Evolutionary conservation across 2,113 vertebrate genomes (phyloP).

Genomic region (Telmatochromis sp.): DNA sequence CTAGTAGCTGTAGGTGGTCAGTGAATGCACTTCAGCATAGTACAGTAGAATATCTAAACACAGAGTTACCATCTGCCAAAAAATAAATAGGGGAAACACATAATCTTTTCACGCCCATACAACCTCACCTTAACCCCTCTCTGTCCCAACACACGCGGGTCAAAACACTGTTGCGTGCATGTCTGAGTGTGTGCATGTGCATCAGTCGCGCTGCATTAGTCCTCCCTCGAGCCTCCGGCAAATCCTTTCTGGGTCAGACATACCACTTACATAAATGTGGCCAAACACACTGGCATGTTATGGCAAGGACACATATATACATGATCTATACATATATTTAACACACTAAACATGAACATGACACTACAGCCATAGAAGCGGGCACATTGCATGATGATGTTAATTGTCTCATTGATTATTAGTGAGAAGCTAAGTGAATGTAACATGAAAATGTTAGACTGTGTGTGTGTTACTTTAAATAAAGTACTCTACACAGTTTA

Average conservation of each 20-base stretch:
- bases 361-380: neutral
- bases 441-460: conserved; percentile 20
- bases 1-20: neutral
- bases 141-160: conserved; percentile 11
- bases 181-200: neutral
- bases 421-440: conserved; percentile 8
- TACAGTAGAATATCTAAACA: neutral
- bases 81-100: neutral
- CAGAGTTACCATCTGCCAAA: neutral
- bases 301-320: neutral
- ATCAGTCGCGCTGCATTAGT: conserved; percentile 26
- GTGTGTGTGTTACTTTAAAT: neutral
- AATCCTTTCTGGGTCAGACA: conserved; percentile 60
- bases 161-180: neutral
- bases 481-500: neutral
- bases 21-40: neutral
- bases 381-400: neutral
- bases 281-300: conserved; percentile 27
- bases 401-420: conserved; percentile 39
- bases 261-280: conserved; percentile 40
- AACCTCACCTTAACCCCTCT: conserved; percentile 3
- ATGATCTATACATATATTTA: neutral
- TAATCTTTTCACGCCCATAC: neutral
- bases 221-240: conserved; percentile 34
- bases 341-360: neutral